Evolutionary conservation across 2,888 invertebrate genomes (phyloP), one percentile per base, ranked within the genome.

Genomic region (Acrobasis suavella): DNA sequence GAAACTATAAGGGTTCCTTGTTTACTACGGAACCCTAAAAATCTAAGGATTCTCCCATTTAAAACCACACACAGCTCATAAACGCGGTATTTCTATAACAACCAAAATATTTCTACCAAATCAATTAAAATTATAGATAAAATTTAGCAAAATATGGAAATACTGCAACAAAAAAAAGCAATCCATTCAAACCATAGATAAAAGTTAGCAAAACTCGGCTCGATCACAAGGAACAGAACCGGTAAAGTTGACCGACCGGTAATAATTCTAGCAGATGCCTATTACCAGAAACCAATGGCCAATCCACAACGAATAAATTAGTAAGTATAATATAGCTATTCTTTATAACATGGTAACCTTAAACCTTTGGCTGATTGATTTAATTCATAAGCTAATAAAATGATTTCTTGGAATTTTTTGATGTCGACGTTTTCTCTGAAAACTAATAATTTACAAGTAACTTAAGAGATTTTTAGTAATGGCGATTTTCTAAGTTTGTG

Each of bases 221-320:
- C 32, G 38, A 54, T 42, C 56, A 56, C 39, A 56, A 52, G 56
- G 16, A 3, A 17, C 56, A 37, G 42, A 42, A 17, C 56, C 56
- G 42, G 56, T 42, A 56, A 17, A 56, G 56, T 56, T 56, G 56
- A 56, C 17, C 16, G 56, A 56, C 56, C 56, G 16, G 38, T 56
- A 15, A 39, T 39, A 56, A 56, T n/a, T 16, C 15, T 9, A n/a
- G 54, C 54, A 56, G 56, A 56, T 56, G 56, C 39, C 39, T 16
- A 39, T 42, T 56, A 56, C n/a, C 37, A n/a, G 10, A 12, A 15
- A n/a, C 15, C 39, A 42, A 37, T 12, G 39, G 14, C 16, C 10
- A 2, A 16, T 37, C 42, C 39, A 17, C 39, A 17, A 39, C 7
- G 16, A n/a, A 56, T 16, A 56, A 56, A 10, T 39, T 17, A 42